Evolutionary conservation across 2,888 invertebrate genomes (phyloP).

Genomic region (Apodemia mormo): DNA sequence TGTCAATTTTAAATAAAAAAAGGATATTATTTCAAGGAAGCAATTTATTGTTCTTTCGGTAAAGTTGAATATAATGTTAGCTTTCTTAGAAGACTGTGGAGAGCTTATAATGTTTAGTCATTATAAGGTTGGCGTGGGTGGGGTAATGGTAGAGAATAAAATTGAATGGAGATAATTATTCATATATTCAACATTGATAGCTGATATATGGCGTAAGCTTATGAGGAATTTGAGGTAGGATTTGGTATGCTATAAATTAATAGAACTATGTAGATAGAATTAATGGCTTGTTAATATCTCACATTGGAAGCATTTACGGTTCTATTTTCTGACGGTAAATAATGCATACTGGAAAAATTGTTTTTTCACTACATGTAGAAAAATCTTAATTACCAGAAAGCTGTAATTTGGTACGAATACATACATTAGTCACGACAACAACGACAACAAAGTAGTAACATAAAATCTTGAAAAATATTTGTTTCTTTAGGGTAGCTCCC

Average conservation of each 20-base stretch:
- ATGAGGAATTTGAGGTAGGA: background rate
- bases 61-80: constrained; percentile 5
- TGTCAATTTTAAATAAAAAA: background rate
- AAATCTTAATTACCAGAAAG: too few species aligned
- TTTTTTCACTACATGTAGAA: too few species aligned
- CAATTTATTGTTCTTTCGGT: constrained; percentile 2
- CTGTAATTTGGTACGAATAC: too few species aligned
- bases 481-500: too few species aligned
- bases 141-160: background rate
- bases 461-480: too few species aligned
- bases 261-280: background rate
- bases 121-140: background rate
- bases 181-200: constrained; percentile 9
- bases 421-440: too few species aligned
- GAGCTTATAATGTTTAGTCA: background rate
- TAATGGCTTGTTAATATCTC: too few species aligned
- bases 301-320: too few species aligned
- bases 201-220: background rate
- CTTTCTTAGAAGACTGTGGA: constrained; percentile 8
- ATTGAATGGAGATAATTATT: constrained; percentile 5
- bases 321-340: too few species aligned
- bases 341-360: too few species aligned
- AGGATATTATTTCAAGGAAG: background rate
- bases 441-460: too few species aligned
- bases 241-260: background rate